Evolutionary conservation across 1,140 invertebrate genomes (phyloP), one percentile per base, ranked within the genome.

Genomic region (Conopomorpha cramerella): DNA sequence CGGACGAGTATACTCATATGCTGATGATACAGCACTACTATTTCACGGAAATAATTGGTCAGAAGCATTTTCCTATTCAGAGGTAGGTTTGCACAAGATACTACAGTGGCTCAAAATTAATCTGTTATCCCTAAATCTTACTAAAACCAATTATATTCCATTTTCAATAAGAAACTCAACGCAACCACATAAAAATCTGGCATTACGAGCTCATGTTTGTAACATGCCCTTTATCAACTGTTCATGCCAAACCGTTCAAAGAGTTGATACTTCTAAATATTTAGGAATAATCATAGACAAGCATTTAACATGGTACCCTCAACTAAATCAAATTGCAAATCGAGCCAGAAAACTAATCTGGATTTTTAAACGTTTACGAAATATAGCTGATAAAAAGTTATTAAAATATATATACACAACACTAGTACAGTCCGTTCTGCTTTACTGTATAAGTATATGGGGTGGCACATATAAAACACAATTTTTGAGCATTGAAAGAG

Each of bases 91-190:
- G 14, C 8, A 1, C 7, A 10, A 17, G 2, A 15, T 37, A 11
- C 2, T 4, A 4, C 8, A 19, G 2, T 37, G 36, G 36, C 36
- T 37, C 15, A 19, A 30, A 2, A 7, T 6, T 23, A 30, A 30
- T 25, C 11, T 30, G 2, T 26, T 37, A 3, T 30, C 36, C 2
- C 12, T 37, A 19, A 37, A 37, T n/a, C 19, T 18, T 3, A 7
- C 10, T 6, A 37, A 37, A 37, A 37, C 27, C 10, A 36, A 36
- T 13, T 37, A 30, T 25, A 30, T 37, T 2, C 30, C 27, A 13
- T 23, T 23, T 14, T 14, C n/a, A 2, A 37, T 30, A 6, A 19
- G 23, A 12, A 30, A 15, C 2, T n/a, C 10, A n/a, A 30, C 36
- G 11, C 36, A 37, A 26, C 36, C 36, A 13, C 4, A 23, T 2